phyloP scores from a whole-genome alignment of 2,797 vertebrate genomes.

The Chloroceryle amazona region DNA sequence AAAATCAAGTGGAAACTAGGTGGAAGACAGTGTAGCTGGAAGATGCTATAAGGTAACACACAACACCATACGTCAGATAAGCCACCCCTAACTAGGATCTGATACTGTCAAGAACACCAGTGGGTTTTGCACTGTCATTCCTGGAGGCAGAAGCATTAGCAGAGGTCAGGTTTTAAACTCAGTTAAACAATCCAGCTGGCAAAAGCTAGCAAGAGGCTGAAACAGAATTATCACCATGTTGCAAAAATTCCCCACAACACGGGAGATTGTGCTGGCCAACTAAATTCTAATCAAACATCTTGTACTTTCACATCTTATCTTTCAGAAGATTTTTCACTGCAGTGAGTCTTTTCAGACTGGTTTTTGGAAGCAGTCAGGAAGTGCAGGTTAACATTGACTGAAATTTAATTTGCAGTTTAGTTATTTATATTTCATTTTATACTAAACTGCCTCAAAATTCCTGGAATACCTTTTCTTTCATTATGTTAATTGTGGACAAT shows the following conservation, averaged over 20 bases:
- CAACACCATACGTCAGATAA: background rate
- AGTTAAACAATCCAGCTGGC: background rate
- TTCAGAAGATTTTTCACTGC: background rate
- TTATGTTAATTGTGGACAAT: background rate
- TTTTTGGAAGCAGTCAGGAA: background rate
- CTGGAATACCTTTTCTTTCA: background rate
- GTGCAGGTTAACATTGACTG: background rate
- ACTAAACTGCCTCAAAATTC: background rate
- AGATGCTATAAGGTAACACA: fast-evolving
- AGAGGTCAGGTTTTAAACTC: background rate
- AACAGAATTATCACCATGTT: background rate
- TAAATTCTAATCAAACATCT: background rate
- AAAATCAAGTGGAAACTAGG: background rate
- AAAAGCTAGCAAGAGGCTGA: background rate
- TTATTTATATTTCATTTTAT: background rate
- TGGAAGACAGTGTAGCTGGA: background rate
- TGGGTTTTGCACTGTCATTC: background rate
- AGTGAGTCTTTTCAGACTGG: background rate
- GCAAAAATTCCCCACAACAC: background rate
- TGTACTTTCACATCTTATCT: background rate
- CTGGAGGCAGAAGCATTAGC: background rate
- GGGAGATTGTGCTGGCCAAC: background rate
- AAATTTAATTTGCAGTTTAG: background rate
- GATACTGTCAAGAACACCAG: background rate
- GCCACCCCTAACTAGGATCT: background rate